Evolutionary conservation across 2,797 vertebrate genomes (phyloP).

Genomic region (Tenualosa ilisha): DNA sequence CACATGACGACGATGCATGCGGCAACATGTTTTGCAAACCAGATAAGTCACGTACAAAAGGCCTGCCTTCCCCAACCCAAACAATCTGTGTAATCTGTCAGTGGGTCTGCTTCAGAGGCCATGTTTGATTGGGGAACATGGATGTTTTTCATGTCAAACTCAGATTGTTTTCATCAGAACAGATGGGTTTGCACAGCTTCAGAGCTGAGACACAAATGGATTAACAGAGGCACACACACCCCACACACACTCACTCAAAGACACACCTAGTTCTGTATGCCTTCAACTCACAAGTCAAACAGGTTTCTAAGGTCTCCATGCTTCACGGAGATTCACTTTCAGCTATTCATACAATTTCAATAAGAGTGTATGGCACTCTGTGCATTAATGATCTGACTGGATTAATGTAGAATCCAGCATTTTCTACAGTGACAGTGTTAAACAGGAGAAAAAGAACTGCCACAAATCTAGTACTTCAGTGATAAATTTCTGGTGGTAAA

Average conservation of each 20-base stretch:
- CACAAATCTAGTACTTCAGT: not conserved
- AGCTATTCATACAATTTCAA: not conserved
- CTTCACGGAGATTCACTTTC: not conserved
- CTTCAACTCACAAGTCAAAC: not conserved
- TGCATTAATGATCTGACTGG: not conserved
- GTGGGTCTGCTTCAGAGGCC: not conserved
- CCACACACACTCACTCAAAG: not conserved
- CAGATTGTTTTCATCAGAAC: not conserved
- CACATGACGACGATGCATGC: not conserved
- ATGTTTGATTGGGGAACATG: not conserved
- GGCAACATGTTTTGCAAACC: slow-evolving; percentile 2
- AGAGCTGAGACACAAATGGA: not conserved
- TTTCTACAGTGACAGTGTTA: not conserved
- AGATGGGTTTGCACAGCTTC: slow-evolving; percentile 12
- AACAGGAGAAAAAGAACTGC: not conserved
- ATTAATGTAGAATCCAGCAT: not conserved
- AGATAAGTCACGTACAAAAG: slow-evolving; percentile 14
- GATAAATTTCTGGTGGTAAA: not conserved
- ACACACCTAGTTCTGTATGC: not conserved
- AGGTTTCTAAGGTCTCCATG: not conserved
- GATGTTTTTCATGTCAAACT: not conserved
- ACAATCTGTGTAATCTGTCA: not conserved
- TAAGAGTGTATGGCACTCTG: not conserved
- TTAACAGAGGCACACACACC: not conserved
- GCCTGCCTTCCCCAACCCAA: not conserved